Base-by-base conservation (phyloP, 2,113 vertebrate species). In the Sylvietta virens region DNA sequence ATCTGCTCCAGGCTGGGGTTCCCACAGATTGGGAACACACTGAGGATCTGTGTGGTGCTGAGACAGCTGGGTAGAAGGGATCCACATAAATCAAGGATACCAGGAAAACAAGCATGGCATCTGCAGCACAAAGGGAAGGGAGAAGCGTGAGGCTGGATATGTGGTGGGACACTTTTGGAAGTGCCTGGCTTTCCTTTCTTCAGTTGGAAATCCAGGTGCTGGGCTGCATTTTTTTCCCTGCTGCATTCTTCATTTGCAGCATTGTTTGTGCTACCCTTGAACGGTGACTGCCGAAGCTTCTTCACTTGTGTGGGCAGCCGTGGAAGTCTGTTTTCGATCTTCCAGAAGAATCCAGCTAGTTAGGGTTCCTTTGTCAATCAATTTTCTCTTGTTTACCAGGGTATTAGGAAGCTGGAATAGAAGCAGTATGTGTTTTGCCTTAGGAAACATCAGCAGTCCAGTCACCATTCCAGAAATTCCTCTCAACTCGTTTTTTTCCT, bases 401-500 rank as follows among this genome's bases (percentile, higher is more conserved):
- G 20, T 37, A 53, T 90, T 76, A 72, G 74, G 83, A 39, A 86
- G 76, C 79, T 88, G 80, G 58, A 71, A 78, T 66, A 40, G 28
- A 73, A 74, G 40, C 77, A 60, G 64, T 16, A 26, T 79, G 86
- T 81, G 71, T 85, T 93, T 94, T 81, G 93, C 95, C 90, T 51
- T 50, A 73, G 91, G 94, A 92, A 80, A 86, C 71, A 82, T 89
- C 84, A 91, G 84, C 17, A 94, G 94, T 82, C 78, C 71, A 35
- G 79, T 93, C 88, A 88, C 82, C 92, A 77, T 97, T 97, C 96
- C 92, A 95, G 90, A 94, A 82, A 94, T 96, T 94, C 87, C 94
- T 88, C 54, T 83, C 2, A 3, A 21, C 71, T 95, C 15, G 0
- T 81, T 92, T 64, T 51, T 80, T 74, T 66, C 33, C 35, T 51